Conservation (phyloP, 2,888 invertebrate species). For the Nycteola revayana region DNA sequence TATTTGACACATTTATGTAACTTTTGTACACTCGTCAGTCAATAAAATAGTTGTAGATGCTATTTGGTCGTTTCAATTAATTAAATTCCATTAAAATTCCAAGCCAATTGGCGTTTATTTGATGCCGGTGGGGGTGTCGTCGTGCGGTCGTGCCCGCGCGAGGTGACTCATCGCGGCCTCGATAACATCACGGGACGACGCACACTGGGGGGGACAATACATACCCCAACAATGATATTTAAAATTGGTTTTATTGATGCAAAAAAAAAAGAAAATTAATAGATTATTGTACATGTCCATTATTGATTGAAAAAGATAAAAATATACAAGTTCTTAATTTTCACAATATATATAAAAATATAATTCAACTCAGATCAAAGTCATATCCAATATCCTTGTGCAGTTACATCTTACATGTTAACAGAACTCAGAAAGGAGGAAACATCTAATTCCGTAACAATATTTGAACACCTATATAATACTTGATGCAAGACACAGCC, state of each 20-base stretch:
- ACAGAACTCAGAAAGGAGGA: conserved; percentile 72
- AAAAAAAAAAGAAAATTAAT: conserved; percentile 74
- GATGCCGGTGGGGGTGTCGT: conserved; percentile 48
- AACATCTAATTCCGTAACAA: conserved; percentile 79
- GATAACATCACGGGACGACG: conserved; percentile 37
- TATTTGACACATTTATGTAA: conserved; percentile 65
- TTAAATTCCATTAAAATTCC: conserved; percentile 75
- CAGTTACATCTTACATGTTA: conserved; percentile 72
- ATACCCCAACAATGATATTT: conserved; percentile 64
- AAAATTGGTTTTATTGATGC: conserved; percentile 81
- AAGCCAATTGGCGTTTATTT: conserved; percentile 64
- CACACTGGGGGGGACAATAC: conserved; percentile 42
- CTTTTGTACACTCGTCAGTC: conserved; percentile 63
- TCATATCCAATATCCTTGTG: conserved; percentile 81
- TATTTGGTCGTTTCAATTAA: conserved; percentile 74
- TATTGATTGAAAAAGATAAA: conserved; percentile 77
- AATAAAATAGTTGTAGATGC: conserved; percentile 77
- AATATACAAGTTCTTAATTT: conserved; percentile 78
- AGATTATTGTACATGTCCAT: conserved; percentile 79
- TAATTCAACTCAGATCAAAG: conserved; percentile 80
- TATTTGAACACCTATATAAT: conserved; percentile 80
- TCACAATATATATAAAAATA: conserved; percentile 79
- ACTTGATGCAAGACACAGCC: neutral
- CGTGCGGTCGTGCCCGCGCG: conserved; percentile 37
- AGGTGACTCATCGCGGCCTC: conserved; percentile 53